phyloP scores from a whole-genome alignment of 2,797 vertebrate species.

The Eremophila alpestris region DNA sequence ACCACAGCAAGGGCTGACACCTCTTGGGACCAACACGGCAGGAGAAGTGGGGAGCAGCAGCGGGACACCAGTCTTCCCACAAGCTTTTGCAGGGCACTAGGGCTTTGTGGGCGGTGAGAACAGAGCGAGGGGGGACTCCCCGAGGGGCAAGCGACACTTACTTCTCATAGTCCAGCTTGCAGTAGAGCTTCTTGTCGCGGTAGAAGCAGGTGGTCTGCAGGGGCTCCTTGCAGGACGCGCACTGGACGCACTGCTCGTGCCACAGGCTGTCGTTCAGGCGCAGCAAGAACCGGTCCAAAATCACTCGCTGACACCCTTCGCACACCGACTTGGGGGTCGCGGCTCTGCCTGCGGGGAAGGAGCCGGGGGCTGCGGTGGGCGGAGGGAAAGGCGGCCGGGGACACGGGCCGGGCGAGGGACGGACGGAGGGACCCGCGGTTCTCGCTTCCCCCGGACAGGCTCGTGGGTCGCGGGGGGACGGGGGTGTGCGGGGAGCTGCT shows the following conservation, averaged over 20 bases:
- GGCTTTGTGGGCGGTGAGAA: not conserved
- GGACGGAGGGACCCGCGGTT: not conserved
- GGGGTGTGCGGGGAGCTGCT: not conserved
- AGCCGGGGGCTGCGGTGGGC: not conserved
- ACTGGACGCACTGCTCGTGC: slow-evolving; percentile 92
- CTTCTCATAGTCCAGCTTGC: slow-evolving; percentile 91
- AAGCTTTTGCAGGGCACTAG: not conserved
- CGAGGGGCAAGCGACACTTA: slow-evolving; percentile 75
- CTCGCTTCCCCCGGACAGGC: not conserved
- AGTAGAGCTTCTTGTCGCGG: slow-evolving; percentile 92
- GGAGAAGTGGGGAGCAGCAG: accelerated
- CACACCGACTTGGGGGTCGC: slow-evolving; percentile 83
- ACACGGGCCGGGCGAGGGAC: not conserved
- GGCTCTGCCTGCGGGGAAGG: slow-evolving; percentile 69
- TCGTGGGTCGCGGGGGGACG: not conserved
- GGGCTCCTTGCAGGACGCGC: slow-evolving; percentile 87
- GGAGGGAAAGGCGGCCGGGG: not conserved
- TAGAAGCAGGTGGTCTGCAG: slow-evolving; percentile 92
- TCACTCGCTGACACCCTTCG: slow-evolving; percentile 87
- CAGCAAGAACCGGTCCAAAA: slow-evolving; percentile 92
- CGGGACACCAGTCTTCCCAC: accelerated
- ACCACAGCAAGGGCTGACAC: not conserved
- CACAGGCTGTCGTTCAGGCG: slow-evolving; percentile 90
- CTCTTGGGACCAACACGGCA: accelerated
- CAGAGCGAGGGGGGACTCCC: not conserved